Evolutionary conservation across 2,797 vertebrate species (phyloP).

Genomic region (Triplophysa bombifrons): DNA sequence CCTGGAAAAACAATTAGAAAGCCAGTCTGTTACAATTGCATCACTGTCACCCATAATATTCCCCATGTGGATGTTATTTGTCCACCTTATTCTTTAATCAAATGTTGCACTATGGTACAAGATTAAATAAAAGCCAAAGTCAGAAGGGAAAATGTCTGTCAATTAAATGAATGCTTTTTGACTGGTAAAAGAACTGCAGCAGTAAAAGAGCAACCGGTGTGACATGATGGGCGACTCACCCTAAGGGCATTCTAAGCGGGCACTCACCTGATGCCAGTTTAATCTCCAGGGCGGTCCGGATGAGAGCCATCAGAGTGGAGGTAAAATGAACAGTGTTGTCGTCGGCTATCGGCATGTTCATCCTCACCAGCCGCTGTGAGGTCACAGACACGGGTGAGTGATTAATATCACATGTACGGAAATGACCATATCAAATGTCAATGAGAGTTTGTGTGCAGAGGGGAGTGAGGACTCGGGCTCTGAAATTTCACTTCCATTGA

Average conservation of each 20-base stretch:
- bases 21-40: background rate
- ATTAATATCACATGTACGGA: constrained; percentile 40
- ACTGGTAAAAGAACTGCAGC: constrained; percentile 1
- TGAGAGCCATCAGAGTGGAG: constrained; percentile 96
- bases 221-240: background rate
- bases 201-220: background rate
- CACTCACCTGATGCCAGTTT: constrained; percentile 91
- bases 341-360: constrained; percentile 97
- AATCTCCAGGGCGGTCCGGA: constrained; percentile 94
- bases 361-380: constrained; percentile 89
- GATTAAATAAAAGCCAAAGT: constrained; percentile 11
- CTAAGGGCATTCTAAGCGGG: background rate
- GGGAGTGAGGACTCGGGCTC: constrained; percentile 1
- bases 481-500: constrained; percentile 15
- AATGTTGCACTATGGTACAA: constrained; percentile 5
- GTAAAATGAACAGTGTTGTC: constrained; percentile 97
- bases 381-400: constrained; percentile 37
- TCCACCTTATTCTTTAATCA: background rate
- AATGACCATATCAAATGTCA: constrained; percentile 8
- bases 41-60: background rate
- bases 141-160: background rate
- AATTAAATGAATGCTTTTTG: background rate
- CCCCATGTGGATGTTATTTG: background rate
- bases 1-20: constrained; percentile 68
- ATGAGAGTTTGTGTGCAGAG: constrained; percentile 57